Percentiles rank a stretch among this genome's conserved stretches.
Conservation (phyloP, 2,888 invertebrate genomes). For the Drosophila barbarae region DNA sequence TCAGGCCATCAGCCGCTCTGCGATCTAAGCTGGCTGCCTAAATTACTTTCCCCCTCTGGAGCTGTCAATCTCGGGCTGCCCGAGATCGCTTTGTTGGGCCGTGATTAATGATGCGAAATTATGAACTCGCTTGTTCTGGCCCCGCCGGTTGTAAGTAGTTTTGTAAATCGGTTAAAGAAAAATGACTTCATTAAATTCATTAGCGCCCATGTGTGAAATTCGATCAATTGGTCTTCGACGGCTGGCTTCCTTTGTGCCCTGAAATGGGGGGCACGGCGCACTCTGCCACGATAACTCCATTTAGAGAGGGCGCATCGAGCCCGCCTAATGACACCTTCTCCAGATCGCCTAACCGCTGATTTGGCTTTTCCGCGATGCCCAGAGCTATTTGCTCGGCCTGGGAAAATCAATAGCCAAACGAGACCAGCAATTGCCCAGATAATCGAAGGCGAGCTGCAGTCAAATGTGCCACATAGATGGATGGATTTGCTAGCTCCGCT, state of each 20-base stretch:
- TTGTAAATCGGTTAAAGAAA: constrained; percentile 75
- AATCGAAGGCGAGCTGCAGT: constrained; percentile 38
- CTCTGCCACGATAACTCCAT: constrained; percentile 7
- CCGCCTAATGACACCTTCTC: constrained; percentile 27
- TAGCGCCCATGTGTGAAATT: constrained; percentile 77
- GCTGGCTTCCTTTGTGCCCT: constrained; percentile 10
- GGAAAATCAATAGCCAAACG: constrained; percentile 63
- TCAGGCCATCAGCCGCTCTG: constrained; percentile 2
- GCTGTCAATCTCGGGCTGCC: constrained; percentile 54
- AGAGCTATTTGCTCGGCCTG: constrained; percentile 63
- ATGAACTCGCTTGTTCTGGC: constrained; percentile 74
- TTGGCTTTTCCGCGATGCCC: constrained; percentile 45
- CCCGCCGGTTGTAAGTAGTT: constrained; percentile 56
- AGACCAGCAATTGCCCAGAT: constrained; percentile 33
- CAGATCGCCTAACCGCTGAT: constrained; percentile 15
- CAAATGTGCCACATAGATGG: constrained; percentile 60
- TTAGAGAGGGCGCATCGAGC: constrained; percentile 15
- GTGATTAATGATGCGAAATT: constrained; percentile 77
- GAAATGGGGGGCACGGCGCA: constrained; percentile 6
- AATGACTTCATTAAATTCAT: constrained; percentile 78
- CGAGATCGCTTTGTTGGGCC: constrained; percentile 55
- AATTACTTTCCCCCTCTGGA: constrained; percentile 66
- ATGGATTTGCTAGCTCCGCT: constrained; percentile 50
- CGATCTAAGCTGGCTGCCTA: constrained; percentile 36
- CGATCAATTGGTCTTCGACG: constrained; percentile 66